Base-by-base conservation (phyloP, 2,888 invertebrate species). In the Polydrusus cervinus region DNA sequence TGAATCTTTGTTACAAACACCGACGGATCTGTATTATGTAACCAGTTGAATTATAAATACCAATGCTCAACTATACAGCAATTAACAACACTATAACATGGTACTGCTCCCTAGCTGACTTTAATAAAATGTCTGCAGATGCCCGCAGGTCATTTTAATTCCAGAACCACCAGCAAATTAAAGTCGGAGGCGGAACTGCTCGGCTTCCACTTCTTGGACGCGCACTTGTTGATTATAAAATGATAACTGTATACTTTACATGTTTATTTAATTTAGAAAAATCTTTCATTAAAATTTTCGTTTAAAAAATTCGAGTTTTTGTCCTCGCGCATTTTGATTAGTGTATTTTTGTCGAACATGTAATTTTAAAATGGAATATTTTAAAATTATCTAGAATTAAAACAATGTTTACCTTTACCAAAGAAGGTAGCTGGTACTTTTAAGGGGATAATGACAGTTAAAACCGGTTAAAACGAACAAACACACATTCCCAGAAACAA, bases 121-220 rank as follows among this genome's bases (percentile, higher is more conserved):
- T 40, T 40, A 47, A 25, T n/a, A 30, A 18, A 13, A 55, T 20
- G 3, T 51, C 11, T 14, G 51, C 25, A 55, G 30, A 55, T 55
- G 13, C 55, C 55, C 55, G 30, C n/a, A 30, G 55, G 55, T 30
- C 30, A 8, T 55, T 55, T 55, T 55, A 55, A 55, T 55, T 30
- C 25, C 55, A 30, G 55, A 55, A 13, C 55, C 25, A 30, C 30
- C 8, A 14, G 18, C 9, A 55, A 55, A 55, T 30, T 55, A 55
- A 53, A 55, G 18, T 25, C 25, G 55, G 30, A 30, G 30, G 30
- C 13, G 25, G 30, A n/a, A 55, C 30, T 30, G 55, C 8, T 55
- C 30, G 14, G 53, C 55, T 55, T 25, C 30, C 14, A 55, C 51
- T 20, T 20, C 51, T 51, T 25, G 13, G 13, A 30, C 6, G 7